These are phyloP conservation scores for Dermatemys mawii DNA, from an alignment of 2,113 vertebrate genomes.

Conservation along the genomic window DNA sequence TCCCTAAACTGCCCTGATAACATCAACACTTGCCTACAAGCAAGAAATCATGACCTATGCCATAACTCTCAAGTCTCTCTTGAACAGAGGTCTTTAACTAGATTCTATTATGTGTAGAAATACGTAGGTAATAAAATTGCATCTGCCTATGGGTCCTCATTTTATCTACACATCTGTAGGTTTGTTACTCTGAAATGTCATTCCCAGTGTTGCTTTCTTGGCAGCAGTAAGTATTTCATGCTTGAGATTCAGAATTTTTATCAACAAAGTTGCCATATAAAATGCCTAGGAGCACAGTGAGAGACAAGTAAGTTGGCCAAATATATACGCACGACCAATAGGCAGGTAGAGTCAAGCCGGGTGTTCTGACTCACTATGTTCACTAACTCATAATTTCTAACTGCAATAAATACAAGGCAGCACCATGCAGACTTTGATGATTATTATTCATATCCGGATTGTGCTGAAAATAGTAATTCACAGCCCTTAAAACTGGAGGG, in stretches of 20 bases:
- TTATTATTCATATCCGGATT: background rate
- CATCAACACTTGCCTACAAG: background rate
- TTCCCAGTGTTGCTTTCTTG: background rate
- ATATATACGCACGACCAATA: background rate
- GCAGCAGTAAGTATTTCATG: background rate
- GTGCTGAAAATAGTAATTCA: background rate
- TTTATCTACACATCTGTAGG: background rate
- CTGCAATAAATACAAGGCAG: background rate
- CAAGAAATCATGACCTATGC: background rate
- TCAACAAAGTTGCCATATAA: background rate
- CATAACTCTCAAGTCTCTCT: background rate
- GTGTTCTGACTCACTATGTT: background rate
- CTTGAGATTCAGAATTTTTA: background rate
- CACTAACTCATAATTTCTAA: background rate
- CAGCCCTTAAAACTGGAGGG: background rate
- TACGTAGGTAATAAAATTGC: background rate
- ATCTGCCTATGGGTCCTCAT: background rate
- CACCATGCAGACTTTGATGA: rapidly evolving
- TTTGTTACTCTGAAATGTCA: conserved; percentile 10
- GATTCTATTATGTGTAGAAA: background rate
- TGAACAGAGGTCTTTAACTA: background rate
- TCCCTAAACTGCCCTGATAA: background rate
- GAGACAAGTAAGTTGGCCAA: background rate
- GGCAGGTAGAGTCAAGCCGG: background rate
- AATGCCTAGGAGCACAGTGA: background rate